Evolutionary conservation across 2,888 invertebrate genomes (phyloP).

Genomic region (Eupithecia vulgata): DNA sequence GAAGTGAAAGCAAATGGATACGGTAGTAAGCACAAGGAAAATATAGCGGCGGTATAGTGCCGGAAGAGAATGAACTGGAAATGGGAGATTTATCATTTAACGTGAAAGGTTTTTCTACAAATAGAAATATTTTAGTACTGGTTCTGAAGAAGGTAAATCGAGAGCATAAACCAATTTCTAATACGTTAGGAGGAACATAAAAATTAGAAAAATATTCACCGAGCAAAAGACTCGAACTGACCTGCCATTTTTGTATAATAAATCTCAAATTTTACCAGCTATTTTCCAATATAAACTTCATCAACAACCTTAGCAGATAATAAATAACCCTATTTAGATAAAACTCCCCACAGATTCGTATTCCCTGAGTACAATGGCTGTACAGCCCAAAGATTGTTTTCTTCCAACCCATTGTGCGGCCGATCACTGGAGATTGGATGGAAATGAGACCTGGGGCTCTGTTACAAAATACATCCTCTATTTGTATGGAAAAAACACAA

Average conservation of each 20-base stretch:
- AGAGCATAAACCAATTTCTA: neutral
- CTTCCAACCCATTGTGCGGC: constrained; percentile 68
- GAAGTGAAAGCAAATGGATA: constrained; percentile 23
- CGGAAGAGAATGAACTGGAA: neutral
- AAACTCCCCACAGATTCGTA: constrained; percentile 11
- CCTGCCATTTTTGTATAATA: neutral
- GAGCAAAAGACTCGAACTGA: neutral
- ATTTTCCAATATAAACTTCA: neutral
- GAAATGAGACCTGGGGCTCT: constrained; percentile 59
- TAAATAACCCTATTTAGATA: constrained; percentile 12
- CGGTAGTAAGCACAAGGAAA: neutral
- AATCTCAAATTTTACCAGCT: neutral
- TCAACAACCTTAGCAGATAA: neutral
- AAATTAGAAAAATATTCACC: neutral
- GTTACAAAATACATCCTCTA: constrained; percentile 40
- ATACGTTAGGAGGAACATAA: neutral
- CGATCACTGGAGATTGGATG: constrained; percentile 63
- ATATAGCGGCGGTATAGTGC: neutral
- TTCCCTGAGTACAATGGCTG: constrained; percentile 47
- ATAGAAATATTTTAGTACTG: neutral
- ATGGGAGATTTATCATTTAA: neutral
- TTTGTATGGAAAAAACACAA: constrained; percentile 28
- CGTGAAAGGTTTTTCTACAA: neutral
- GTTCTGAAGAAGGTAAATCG: neutral
- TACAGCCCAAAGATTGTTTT: constrained; percentile 69